These are phyloP conservation scores for Pseudomyrmex dendroicus DNA, from an alignment of 1,140 invertebrate genomes.

Conservation along the genomic window DNA sequence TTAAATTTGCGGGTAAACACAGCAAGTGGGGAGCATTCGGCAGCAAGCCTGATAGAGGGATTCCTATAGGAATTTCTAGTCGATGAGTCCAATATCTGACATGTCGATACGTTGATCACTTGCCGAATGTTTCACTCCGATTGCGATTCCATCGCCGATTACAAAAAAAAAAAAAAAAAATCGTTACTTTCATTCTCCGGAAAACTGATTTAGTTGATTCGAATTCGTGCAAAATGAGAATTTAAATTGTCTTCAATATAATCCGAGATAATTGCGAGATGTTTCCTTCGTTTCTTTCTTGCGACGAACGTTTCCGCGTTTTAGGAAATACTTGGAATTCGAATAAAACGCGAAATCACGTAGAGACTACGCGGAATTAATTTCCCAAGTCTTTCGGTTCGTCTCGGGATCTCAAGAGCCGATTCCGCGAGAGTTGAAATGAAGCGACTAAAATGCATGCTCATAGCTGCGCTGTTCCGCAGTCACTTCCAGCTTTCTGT, in stretches of 20 bases:
- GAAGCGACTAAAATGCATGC: conserved; percentile 80
- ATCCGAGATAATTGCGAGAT: neutral
- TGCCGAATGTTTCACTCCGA: conserved; percentile 63
- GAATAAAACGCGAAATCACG: neutral
- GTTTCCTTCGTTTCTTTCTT: neutral
- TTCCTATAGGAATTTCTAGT: conserved; percentile 55
- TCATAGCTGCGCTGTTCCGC: conserved; percentile 65
- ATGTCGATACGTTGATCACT: conserved; percentile 57
- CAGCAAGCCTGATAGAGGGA: conserved; percentile 14
- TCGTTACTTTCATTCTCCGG: conserved; percentile 1
- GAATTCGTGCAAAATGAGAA: neutral
- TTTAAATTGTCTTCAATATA: too few species aligned
- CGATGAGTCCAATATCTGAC: conserved; percentile 62
- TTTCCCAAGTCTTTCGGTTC: conserved; percentile 62
- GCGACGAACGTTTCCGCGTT: neutral
- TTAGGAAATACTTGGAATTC: conserved; percentile 24
- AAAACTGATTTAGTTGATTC: neutral
- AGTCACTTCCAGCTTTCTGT: conserved; percentile 62
- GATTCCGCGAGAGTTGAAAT: conserved; percentile 70
- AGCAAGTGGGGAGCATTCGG: conserved; percentile 22
- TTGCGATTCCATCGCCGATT: conserved; percentile 25
- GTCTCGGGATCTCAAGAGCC: conserved; percentile 12
- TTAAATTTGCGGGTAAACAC: conserved; percentile 66
- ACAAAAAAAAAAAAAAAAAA: neutral
- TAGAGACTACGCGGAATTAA: conserved; percentile 59